Base-by-base conservation (phyloP, 2,113 vertebrate genomes). In the Entelurus aequoreus region DNA sequence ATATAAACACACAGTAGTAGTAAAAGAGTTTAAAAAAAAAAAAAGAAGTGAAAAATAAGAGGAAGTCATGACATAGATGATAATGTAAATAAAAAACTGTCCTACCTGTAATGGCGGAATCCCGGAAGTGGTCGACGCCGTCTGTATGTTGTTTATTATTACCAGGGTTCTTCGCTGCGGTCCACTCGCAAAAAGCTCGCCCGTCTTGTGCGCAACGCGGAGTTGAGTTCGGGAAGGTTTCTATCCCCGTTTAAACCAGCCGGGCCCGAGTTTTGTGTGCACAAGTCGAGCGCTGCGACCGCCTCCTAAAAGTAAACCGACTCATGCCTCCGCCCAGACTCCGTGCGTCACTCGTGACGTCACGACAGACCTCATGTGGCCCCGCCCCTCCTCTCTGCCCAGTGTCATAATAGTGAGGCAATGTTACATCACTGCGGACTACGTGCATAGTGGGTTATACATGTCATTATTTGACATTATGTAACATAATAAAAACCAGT, bases 141-240 rank as follows among this genome's bases (percentile, higher is more conserved):
- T 54, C 46, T 2, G 10, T 11, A 60, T 66, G 63, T 77, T 77
- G 54, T 72, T 61, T 80, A 2, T 76, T 84, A 78, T 63, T 62
- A 44, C 28, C 37, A 50, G 67, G 58, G 57, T 68, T 63, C 65
- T 81, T 61, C 72, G 58, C 75, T 81, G 65, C 87, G 89, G 75
- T 87, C 77, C 72, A 82, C 83, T 79, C 81, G 79, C 71, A 83
- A 28, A 78, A 58, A 76, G 50, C 65, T 77, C 88, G 79, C 78
- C 85, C 0, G 28, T 79, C 73, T 75, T 90, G 88, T 89, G 89
- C 89, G 88, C 89, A 88, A 86, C 74, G 69, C 46, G 5, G 79
- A 83, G 90, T 92, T 92, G 90, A 91, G 77, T 28, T 68, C 77
- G 71, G 90, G 91, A 89, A 89, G 72, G 67, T 60, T 52, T 35